Evolutionary conservation across 2,888 invertebrate species (phyloP), one percentile per base, ranked within the genome.

Genomic region (Neoitamus cyanurus): DNA sequence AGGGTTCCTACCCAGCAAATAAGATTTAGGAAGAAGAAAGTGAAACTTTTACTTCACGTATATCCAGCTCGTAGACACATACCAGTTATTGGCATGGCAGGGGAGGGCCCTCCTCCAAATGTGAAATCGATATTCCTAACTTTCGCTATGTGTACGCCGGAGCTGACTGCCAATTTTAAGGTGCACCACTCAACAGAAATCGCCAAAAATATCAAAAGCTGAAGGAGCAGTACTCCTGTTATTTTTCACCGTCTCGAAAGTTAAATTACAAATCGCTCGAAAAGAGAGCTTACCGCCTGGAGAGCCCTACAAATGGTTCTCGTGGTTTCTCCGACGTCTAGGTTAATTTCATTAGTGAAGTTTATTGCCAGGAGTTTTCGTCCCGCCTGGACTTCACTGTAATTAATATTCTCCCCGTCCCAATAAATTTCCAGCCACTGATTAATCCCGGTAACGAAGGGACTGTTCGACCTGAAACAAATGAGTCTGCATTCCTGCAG

Each of bases 391-490:
- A 75, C 75, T 75, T 42, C 75, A 30, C 31, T 78, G 78, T 78
- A 78, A 78, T 78, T 78, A 78, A 78, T 78, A 78, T 31, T 58
- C 58, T 78, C 48, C 78, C 31, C 30, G 58, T 31, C 30, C 78
- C 78, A 78, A 78, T 78, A 78, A 78, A 78, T 78, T 78, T 78
- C 46, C 78, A 78, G 78, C 78, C 78, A 78, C 78, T 48, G 78
- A 78, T 78, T 78, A 78, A 78, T 78, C 58, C 48, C 15, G 58
- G 78, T 48, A 78, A 78, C 78, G 78, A 78, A 78, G 48, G 78
- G 31, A 48, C 31, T 25, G 78, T 42, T 78, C 58, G 58, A 78
- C 15, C 31, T 58, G 31, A 48, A 78, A 78, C 78, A 78, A 78
- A 78, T 78, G 78, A 78, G 78, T 78, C 78, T 78, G 78, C 78